Evolutionary conservation across 2,113 vertebrate genomes (phyloP).

Genomic region (Lepus timidus): DNA sequence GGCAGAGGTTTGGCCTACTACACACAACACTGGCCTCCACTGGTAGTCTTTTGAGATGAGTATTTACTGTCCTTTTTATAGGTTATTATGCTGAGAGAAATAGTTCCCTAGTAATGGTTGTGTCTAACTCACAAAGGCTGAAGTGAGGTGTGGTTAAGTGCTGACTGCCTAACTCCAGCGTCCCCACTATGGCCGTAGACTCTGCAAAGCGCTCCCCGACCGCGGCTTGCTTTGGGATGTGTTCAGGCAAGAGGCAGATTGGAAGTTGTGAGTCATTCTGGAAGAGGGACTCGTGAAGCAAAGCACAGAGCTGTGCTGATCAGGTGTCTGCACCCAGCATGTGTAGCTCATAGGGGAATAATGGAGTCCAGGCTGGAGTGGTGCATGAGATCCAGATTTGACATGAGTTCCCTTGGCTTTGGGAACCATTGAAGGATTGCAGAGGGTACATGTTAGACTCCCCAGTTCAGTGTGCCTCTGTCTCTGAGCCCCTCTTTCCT

Average conservation of each 20-base stretch:
- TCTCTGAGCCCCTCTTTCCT: not conserved
- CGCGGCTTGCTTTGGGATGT: fast-evolving
- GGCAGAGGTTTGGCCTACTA: too few relatives aligned
- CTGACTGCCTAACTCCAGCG: not conserved
- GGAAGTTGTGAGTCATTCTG: not conserved
- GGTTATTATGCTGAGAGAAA: not conserved
- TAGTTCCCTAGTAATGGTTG: not conserved
- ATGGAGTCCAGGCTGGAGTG: not conserved
- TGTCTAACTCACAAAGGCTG: not conserved
- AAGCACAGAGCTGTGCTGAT: not conserved
- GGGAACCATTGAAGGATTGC: not conserved
- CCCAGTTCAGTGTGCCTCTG: not conserved
- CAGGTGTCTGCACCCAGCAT: not conserved
- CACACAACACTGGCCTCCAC: too few relatives aligned
- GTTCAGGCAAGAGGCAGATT: not conserved
- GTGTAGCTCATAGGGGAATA: not conserved
- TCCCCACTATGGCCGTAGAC: not conserved
- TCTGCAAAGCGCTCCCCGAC: not conserved
- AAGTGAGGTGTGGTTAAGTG: not conserved
- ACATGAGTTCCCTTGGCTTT: not conserved
- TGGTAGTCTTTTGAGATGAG: not conserved
- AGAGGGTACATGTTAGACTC: not conserved
- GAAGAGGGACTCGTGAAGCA: not conserved
- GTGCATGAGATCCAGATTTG: not conserved
- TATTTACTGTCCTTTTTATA: not conserved